These are phyloP conservation scores for Lycophotia porphyrea DNA, from an alignment of 2,888 invertebrate species.

Conservation along the genomic window DNA sequence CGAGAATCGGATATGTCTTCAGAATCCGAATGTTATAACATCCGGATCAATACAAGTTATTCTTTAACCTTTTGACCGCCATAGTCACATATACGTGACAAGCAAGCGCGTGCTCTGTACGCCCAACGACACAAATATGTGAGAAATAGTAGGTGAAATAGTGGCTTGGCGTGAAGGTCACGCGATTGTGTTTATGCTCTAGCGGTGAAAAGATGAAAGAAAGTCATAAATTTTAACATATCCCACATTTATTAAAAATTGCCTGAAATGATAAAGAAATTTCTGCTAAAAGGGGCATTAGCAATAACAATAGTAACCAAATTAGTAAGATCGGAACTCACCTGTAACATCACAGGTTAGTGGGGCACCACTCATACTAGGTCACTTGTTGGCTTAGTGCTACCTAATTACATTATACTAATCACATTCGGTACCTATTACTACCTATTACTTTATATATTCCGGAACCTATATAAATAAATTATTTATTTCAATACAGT, in stretches of 20 bases:
- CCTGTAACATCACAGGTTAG: slow-evolving; percentile 16
- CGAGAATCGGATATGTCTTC: not conserved
- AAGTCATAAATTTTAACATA: too few relatives aligned
- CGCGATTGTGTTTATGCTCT: too few relatives aligned
- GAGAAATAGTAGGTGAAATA: too few relatives aligned
- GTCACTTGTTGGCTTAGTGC: slow-evolving; percentile 30
- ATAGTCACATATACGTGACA: too few relatives aligned
- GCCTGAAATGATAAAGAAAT: too few relatives aligned
- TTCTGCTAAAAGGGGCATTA: not conserved
- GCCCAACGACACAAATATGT: too few relatives aligned
- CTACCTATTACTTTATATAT: not conserved
- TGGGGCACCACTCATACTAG: slow-evolving; percentile 24
- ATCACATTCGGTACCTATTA: not conserved
- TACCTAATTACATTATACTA: slow-evolving; percentile 44
- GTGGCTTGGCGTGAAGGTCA: too few relatives aligned
- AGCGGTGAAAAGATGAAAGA: too few relatives aligned
- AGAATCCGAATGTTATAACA: not conserved
- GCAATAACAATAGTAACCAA: not conserved
- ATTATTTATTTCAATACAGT: too few relatives aligned
- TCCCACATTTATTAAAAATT: too few relatives aligned
- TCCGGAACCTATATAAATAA: not conserved
- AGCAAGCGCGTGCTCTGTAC: too few relatives aligned
- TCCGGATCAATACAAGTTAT: not conserved
- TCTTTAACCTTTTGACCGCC: too few relatives aligned
- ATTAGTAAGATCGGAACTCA: not conserved